Evolutionary conservation across 2,888 invertebrate genomes (phyloP), one percentile per base, ranked within the genome.

Genomic region (Chrysomela aeneicollis): DNA sequence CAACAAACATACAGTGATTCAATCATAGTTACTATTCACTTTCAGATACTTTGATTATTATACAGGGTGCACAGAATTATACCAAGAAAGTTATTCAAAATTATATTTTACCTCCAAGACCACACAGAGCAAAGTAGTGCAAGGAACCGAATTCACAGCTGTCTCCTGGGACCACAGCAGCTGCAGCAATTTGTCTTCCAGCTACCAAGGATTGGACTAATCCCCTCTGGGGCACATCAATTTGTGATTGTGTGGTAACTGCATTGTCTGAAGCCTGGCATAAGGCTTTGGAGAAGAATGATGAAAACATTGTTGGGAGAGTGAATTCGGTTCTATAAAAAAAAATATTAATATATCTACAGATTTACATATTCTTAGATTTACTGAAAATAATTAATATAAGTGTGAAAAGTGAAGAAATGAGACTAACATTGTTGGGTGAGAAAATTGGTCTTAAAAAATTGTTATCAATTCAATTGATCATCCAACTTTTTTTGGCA

Each of bases 41-140:
- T 1, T 26, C 17, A 22, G 15, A 62, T 55, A 52, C 21, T 49
- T 18, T 52, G 35, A 35, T 59, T 8, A n/a, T 59, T 59, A 3
- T 19, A 22, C 35, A 19, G 19, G 21, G n/a, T 21, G n/a, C n/a
- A n/a, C n/a, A n/a, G n/a, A n/a, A n/a, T n/a, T n/a, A n/a, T n/a
- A 26, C 37, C 32, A 3, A 1, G 9, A 15, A 19, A 17, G 18
- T 21, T 5, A 6, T 50, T 17, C 17, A 50, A 17, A 5, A 3
- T 42, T 10, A n/a, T 6, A 42, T 6, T 51, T n/a, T 85, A 73
- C 92, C 98, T 71, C 98, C 98, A 74, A 98, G 86, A 58, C 97
- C 98, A 84, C 98, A 98, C 50, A 97, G 87, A 49, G 91, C 88
- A 84, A 94, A 99, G 84, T 95, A 98, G 77, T 96, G 92, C 68